phyloP scores from a whole-genome alignment of 2,797 vertebrate genomes.

The Mormyrops boulengeri region DNA sequence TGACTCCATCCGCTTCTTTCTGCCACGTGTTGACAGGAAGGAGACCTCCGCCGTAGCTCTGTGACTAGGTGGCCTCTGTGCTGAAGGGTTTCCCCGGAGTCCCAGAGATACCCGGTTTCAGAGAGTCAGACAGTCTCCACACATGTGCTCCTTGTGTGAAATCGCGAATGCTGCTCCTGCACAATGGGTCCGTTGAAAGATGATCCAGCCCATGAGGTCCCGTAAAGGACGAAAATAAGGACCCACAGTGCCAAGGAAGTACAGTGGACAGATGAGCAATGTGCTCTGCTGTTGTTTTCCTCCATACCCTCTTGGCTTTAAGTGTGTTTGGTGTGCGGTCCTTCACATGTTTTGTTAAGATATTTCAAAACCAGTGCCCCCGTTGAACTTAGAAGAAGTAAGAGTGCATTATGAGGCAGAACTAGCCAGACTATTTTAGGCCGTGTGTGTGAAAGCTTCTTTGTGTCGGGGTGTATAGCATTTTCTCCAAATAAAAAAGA shows the following conservation, averaged over 20 bases:
- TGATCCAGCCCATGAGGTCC: background rate
- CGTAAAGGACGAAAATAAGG: background rate
- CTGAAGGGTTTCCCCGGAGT: background rate
- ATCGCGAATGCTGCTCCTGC: background rate
- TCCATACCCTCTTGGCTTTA: background rate
- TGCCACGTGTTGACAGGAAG: background rate
- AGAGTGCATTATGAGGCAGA: conserved; percentile 44
- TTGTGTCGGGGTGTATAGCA: background rate
- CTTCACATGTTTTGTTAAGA: background rate
- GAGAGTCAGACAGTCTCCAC: background rate
- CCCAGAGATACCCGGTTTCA: background rate
- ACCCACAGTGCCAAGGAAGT: background rate
- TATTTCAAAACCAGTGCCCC: conserved; percentile 32
- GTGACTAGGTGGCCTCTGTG: background rate
- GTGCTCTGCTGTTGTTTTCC: background rate
- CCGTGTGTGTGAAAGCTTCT: background rate
- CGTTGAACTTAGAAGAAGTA: conserved; percentile 23
- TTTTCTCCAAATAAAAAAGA: conserved; percentile 31
- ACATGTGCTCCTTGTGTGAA: background rate
- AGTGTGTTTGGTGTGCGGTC: background rate
- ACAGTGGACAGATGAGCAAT: background rate
- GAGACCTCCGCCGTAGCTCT: background rate
- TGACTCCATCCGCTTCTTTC: background rate
- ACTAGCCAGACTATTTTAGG: conserved; percentile 45
- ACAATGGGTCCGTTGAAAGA: background rate